Percentiles rank a stretch among this genome's conserved stretches.
These are phyloP conservation scores for Eucidaris tribuloides DNA, from an alignment of 35 echinoderm and acorn worm species.

Conservation along the genomic window DNA sequence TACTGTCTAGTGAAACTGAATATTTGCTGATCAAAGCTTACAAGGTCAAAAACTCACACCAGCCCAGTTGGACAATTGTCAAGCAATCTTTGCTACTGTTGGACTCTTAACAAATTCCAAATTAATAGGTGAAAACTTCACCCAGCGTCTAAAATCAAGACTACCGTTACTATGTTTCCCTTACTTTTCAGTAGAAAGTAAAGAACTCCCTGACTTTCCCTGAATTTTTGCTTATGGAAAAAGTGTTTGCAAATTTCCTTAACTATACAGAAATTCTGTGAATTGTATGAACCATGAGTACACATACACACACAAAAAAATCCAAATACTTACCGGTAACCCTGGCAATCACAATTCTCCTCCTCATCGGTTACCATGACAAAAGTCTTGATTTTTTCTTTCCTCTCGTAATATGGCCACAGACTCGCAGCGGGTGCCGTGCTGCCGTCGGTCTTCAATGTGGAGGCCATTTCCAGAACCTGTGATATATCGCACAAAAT, in stretches of 20 bases:
- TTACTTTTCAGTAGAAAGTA: neutral
- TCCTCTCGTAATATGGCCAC: slow-evolving; percentile 70
- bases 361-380: slow-evolving; percentile 91
- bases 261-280: neutral
- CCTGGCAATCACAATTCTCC: slow-evolving; percentile 55
- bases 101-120: neutral
- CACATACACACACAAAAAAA: neutral
- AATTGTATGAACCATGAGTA: neutral
- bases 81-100: no score
- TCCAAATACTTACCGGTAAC: neutral
- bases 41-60: no score
- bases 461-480: slow-evolving; percentile 75
- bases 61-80: no score
- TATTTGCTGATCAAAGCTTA: no score
- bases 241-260: no score
- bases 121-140: no score
- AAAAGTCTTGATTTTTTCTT: slow-evolving; percentile 90
- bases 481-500: neutral
- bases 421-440: slow-evolving; percentile 82
- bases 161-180: neutral
- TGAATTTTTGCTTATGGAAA: no score
- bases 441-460: slow-evolving; percentile 37
- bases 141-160: neutral
- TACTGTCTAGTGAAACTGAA: no score
- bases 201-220: no score